Evolutionary conservation across 1,140 invertebrate species (phyloP).

Genomic region (Drosophila fuyamai): DNA sequence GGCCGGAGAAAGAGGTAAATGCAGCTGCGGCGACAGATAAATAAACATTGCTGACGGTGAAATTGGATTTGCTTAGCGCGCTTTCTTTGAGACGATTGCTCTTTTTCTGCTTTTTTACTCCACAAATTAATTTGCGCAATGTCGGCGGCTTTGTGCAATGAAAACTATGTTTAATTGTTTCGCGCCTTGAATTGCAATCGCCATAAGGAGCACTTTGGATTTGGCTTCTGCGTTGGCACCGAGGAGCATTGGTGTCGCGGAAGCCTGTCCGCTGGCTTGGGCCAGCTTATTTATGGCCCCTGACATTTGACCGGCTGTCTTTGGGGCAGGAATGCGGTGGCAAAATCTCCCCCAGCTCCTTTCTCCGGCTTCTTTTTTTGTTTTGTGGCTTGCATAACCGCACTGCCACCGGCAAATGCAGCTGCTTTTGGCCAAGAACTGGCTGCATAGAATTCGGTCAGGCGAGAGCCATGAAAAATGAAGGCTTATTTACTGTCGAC

Average conservation of each 20-base stretch:
- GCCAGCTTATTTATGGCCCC: conserved; percentile 71
- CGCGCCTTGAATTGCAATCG: conserved; percentile 72
- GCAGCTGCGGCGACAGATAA: conserved; percentile 64
- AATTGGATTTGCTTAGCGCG: conserved; percentile 80
- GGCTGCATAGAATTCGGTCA: conserved; percentile 78
- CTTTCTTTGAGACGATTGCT: conserved; percentile 69
- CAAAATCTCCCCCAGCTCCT: conserved; percentile 9
- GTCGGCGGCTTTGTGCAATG: conserved; percentile 81
- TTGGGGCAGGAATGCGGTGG: conserved; percentile 61
- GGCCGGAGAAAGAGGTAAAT: conserved; percentile 67
- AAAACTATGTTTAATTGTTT: conserved; percentile 84
- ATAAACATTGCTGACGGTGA: conserved; percentile 70
- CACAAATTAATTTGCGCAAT: conserved; percentile 77
- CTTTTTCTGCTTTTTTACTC: conserved; percentile 16
- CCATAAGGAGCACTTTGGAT: conserved; percentile 37
- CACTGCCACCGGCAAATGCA: conserved; percentile 11
- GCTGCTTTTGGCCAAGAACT: conserved; percentile 53
- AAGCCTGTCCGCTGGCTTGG: conserved; percentile 31
- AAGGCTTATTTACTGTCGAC: conserved; percentile 83
- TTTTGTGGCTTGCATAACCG: conserved; percentile 56
- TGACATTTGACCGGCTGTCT: conserved; percentile 66
- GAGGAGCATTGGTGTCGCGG: conserved; percentile 25
- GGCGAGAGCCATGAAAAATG: conserved; percentile 73
- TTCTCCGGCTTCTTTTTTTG: conserved; percentile 8
- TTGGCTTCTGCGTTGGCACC: conserved; percentile 1